These are phyloP conservation scores for Rutilus rutilus DNA, from an alignment of 2,113 vertebrate species.

Conservation along the genomic window DNA sequence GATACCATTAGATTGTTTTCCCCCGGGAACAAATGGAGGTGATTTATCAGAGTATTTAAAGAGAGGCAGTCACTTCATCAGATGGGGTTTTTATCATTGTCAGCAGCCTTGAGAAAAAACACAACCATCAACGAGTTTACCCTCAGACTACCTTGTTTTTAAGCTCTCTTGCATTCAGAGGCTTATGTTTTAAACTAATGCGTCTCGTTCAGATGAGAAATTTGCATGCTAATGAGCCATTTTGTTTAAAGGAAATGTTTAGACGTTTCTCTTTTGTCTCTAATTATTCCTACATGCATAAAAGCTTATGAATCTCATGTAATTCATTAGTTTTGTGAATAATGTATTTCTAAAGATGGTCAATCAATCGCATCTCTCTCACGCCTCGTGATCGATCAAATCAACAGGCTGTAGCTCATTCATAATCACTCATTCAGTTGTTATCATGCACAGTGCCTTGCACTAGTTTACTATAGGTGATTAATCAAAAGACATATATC, in stretches of 20 bases:
- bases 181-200: constrained; percentile 49
- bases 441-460: neutral
- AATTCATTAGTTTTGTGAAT: constrained; percentile 61
- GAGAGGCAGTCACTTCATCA: neutral
- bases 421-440: constrained; percentile 32
- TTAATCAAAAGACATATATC: constrained; percentile 27
- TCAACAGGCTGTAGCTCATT: constrained; percentile 40
- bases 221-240: constrained; percentile 68
- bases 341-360: constrained; percentile 51
- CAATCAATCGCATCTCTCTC: constrained; percentile 34
- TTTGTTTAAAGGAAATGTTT: constrained; percentile 50
- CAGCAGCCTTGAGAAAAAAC: neutral
- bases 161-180: constrained; percentile 43
- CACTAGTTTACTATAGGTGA: constrained; percentile 5
- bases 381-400: constrained; percentile 22
- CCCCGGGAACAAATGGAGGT: constrained; percentile 9
- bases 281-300: constrained; percentile 45
- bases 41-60: constrained; percentile 30
- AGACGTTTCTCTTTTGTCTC: constrained; percentile 29
- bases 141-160: constrained; percentile 54
- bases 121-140: neutral
- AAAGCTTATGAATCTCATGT: constrained; percentile 63
- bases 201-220: constrained; percentile 48
- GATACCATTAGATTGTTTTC: constrained; percentile 12
- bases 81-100: constrained; percentile 31